Evolutionary conservation across 2,797 vertebrate species (phyloP).

Genomic region (Phaenicophaeus curvirostris): DNA sequence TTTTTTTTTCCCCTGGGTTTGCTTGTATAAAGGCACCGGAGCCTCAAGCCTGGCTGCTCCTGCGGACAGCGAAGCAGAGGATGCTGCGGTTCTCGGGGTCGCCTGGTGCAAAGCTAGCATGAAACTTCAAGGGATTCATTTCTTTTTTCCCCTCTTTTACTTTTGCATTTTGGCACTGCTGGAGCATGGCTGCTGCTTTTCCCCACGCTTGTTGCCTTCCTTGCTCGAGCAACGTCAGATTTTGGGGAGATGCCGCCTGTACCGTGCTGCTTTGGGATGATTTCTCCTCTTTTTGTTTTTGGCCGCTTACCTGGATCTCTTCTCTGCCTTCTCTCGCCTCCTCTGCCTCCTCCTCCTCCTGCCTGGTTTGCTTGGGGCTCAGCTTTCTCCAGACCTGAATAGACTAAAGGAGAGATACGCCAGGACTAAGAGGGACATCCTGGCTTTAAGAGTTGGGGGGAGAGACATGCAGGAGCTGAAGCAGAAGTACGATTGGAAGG

Average conservation of each 20-base stretch:
- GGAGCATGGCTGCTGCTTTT: neutral
- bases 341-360: slow-evolving; percentile 40
- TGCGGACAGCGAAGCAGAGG: neutral
- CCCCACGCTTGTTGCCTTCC: neutral
- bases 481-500: slow-evolving; percentile 90
- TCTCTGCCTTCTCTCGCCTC: slow-evolving; percentile 54
- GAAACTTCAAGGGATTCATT: neutral
- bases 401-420: slow-evolving; percentile 88
- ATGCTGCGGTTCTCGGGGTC: neutral
- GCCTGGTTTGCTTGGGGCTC: slow-evolving; percentile 74
- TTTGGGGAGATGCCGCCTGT: neutral
- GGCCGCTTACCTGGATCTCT: slow-evolving; percentile 70
- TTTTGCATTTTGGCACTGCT: neutral
- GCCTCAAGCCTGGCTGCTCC: neutral
- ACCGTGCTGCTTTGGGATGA: neutral
- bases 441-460: slow-evolving; percentile 88
- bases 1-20: neutral
- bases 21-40: neutral
- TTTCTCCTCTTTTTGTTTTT: neutral
- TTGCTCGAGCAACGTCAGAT: neutral
- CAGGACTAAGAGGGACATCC: slow-evolving; percentile 91
- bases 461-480: slow-evolving; percentile 87
- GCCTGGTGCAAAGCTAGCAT: neutral
- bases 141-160: neutral
- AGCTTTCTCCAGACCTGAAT: slow-evolving; percentile 89